Evolutionary conservation across 2,888 invertebrate species (phyloP).

Genomic region (Amblyteles armatorius): DNA sequence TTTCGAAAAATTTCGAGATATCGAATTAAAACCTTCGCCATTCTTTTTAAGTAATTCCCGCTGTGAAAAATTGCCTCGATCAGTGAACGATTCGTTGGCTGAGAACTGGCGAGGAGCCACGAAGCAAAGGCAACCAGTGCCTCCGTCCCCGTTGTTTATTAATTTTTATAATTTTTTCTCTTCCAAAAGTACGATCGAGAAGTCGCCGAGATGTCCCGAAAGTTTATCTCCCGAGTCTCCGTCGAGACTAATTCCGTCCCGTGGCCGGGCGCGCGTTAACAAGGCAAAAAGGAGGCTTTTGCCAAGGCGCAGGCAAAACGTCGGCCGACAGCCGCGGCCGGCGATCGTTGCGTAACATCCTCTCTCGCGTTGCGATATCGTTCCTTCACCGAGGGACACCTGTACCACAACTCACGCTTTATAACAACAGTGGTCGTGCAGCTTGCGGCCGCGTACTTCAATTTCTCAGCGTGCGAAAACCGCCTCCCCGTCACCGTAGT

Average conservation of each 20-base stretch:
- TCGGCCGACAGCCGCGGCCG: slow-evolving; percentile 22
- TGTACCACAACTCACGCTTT: slow-evolving; percentile 38
- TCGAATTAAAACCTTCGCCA: too few relatives aligned
- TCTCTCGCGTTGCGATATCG: slow-evolving; percentile 72
- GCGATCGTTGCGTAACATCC: slow-evolving; percentile 74
- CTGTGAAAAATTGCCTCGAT: slow-evolving; percentile 23
- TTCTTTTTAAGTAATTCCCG: background rate
- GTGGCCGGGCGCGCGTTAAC: slow-evolving; percentile 10
- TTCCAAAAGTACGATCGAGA: background rate
- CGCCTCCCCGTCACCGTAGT: background rate
- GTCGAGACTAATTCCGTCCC: slow-evolving; percentile 9
- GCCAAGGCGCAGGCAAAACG: slow-evolving; percentile 46
- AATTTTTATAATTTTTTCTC: background rate
- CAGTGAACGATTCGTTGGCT: slow-evolving; percentile 16
- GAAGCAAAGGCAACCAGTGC: too few relatives aligned
- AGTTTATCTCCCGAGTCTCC: background rate
- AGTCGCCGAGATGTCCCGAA: slow-evolving; percentile 6
- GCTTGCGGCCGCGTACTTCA: background rate
- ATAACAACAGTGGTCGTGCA: slow-evolving; percentile 33
- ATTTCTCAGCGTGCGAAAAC: slow-evolving; percentile 17
- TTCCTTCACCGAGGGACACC: slow-evolving; percentile 31
- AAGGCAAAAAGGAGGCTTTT: slow-evolving; percentile 25
- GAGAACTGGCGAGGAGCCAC: background rate
- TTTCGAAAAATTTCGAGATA: too few relatives aligned
- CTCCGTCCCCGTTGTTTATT: too few relatives aligned